Base-by-base conservation (phyloP, 2,113 vertebrate species). In the Candoia aspera region DNA sequence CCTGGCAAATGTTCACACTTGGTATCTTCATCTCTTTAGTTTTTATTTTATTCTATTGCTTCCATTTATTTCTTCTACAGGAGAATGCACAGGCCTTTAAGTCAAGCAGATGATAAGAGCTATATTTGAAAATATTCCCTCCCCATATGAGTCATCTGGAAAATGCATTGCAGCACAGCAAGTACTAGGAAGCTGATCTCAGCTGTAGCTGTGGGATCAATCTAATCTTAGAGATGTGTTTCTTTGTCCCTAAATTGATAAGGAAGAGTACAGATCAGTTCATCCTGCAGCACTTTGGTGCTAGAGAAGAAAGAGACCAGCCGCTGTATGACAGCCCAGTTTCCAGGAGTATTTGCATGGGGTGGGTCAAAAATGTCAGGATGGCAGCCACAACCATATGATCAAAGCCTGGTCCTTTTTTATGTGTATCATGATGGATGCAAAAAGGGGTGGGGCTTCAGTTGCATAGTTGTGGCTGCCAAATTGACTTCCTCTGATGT, bases 51-150 rank as follows among this genome's bases (percentile, higher is more conserved):
- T n/a, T 0, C 57, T 91, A 33, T 86, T 93, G 19, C 90, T 54
- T 92, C 92, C 92, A 8, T 26, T 87, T 92, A 93, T 90, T 89
- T 93, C n/a, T 84, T 46, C 57, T 92, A 33, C 24, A 94, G 53
- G 53, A 95, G 21, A 83, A 94, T 55, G 90, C 87, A 91, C 6
- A 88, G 57, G 42, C 58, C 79, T 93, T 93, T 87, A 58, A 33
- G 49, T 73, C 46, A 33, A 60, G 53, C n/a, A 24, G n/a, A 42
- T n/a, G 55, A 10, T 64, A 33, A 2, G 24, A 64, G 42, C 9
- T 8, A 17, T 29, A 19, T 53, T 85, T 91, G n/a, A 29, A 84
- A 29, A 26, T 23, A n/a, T 29, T 11, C 8, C 42, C 42, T 53
- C 21, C 11, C 29, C 60, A 55, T 6, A 24, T 87, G 53, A 68